Conservation (phyloP, 2,113 vertebrate species). For the Hymenochirus boettgeri region DNA sequence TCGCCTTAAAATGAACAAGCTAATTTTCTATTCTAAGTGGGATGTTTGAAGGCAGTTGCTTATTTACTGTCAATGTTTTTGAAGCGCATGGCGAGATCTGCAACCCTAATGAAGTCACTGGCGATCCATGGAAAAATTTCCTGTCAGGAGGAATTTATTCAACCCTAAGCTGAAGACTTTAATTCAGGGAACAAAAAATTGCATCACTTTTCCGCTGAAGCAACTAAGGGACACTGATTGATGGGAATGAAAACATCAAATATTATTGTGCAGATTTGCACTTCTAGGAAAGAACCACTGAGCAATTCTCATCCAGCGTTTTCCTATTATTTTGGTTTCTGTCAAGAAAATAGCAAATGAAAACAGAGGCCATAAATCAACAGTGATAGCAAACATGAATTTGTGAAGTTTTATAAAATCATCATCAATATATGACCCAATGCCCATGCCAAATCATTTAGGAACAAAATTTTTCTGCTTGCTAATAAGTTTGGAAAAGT, state of each 20-base stretch:
- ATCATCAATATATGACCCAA: no score
- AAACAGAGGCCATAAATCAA: background rate
- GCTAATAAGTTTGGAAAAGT: no score
- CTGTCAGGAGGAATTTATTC: constrained; percentile 42
- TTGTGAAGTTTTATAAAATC: constrained; percentile 1
- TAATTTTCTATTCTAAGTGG: constrained; percentile 24
- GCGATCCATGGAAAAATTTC: constrained; percentile 30
- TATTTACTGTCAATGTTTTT: constrained; percentile 40
- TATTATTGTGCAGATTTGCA: constrained; percentile 13
- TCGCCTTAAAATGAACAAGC: constrained; percentile 8
- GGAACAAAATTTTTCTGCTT: no score
- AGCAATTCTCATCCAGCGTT: background rate
- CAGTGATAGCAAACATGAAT: background rate
- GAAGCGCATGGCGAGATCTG: constrained; percentile 20
- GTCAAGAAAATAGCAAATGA: background rate
- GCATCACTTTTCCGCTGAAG: constrained; percentile 22
- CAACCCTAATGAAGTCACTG: constrained; percentile 28
- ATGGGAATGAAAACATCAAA: constrained; percentile 31
- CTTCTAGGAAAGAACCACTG: constrained; percentile 22
- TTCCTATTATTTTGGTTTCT: background rate
- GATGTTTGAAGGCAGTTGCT: constrained; percentile 26
- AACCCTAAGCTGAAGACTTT: constrained; percentile 31
- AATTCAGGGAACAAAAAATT: constrained; percentile 26
- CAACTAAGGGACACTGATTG: constrained; percentile 13
- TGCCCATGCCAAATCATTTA: no score